Percentiles rank a stretch among this genome's conserved stretches.
These are phyloP conservation scores for Microcaecilia unicolor DNA, from an alignment of 2,797 vertebrate genomes.

Conservation along the genomic window DNA sequence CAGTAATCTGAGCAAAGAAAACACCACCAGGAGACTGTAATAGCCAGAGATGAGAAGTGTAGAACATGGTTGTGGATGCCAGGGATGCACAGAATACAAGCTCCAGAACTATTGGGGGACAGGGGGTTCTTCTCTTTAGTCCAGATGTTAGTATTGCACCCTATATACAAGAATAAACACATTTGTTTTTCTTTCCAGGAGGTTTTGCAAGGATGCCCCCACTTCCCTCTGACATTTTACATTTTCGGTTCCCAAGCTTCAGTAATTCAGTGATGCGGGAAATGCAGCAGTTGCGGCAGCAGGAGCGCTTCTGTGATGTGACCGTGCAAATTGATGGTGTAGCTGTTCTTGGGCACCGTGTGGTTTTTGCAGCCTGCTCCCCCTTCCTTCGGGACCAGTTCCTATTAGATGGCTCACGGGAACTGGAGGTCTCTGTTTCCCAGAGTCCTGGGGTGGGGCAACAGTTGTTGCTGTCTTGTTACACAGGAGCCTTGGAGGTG, in stretches of 20 bases:
- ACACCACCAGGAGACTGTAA: no score
- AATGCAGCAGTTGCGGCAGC: conserved; percentile 12
- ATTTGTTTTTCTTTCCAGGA: no score
- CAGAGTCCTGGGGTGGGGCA: conserved; percentile 1
- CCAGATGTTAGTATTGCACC: no score
- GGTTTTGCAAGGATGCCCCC: not conserved
- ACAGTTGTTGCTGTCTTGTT: conserved; percentile 10
- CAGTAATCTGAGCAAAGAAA: no score
- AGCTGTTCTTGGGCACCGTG: conserved; percentile 7
- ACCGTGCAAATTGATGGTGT: conserved; percentile 5
- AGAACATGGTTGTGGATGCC: no score
- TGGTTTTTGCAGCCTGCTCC: conserved; percentile 17
- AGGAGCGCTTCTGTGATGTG: conserved; percentile 15
- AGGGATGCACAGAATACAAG: no score
- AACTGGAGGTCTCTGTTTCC: conserved; percentile 2
- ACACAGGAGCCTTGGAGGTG: conserved; percentile 7
- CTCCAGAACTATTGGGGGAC: no score
- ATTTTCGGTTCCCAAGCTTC: conserved; percentile 2
- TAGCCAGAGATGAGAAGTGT: no score
- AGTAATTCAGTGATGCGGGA: conserved; percentile 1
- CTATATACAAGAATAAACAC: no score
- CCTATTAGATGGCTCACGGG: conserved; percentile 1
- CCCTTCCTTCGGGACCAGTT: conserved; percentile 18
- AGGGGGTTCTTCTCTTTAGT: no score
- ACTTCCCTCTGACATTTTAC: not conserved